phyloP scores from a whole-genome alignment of 2,888 invertebrate species.

The Danaus chrysippus region DNA sequence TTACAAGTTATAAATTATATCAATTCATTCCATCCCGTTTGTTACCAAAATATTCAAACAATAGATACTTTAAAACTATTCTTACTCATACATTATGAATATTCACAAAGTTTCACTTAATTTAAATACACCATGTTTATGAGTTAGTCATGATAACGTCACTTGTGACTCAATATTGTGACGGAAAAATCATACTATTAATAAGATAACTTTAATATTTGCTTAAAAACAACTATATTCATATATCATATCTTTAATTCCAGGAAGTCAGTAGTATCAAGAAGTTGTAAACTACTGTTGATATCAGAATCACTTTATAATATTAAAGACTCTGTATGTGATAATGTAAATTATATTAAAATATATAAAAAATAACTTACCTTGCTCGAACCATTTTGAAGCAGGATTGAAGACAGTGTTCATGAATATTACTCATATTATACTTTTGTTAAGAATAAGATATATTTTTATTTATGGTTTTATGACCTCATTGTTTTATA shows the following conservation, averaged over 20 bases:
- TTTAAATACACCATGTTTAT: slow-evolving; percentile 13
- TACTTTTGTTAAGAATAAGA: too few species aligned
- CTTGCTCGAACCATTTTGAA: not conserved
- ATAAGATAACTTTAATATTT: slow-evolving; percentile 9
- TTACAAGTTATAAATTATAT: not conserved
- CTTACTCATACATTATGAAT: slow-evolving; percentile 27
- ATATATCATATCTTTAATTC: too few species aligned
- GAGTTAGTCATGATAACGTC: slow-evolving; percentile 11
- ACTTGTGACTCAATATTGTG: slow-evolving; percentile 12
- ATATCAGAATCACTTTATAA: too few species aligned
- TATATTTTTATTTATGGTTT: too few species aligned
- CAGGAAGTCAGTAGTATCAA: too few species aligned
- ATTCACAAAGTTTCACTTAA: slow-evolving; percentile 26
- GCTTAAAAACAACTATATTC: not conserved
- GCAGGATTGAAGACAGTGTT: too few species aligned
- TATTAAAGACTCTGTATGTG: not conserved
- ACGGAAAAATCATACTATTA: slow-evolving; percentile 8
- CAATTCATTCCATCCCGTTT: not conserved
- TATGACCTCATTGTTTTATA: too few species aligned
- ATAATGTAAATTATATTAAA: not conserved
- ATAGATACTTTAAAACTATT: slow-evolving; percentile 19
- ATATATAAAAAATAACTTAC: slow-evolving; percentile 8
- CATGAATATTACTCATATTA: too few species aligned
- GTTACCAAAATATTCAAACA: slow-evolving; percentile 24
- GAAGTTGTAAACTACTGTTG: too few species aligned